Conservation (phyloP, 2,888 invertebrate genomes). For the Caenorhabditis plicata region DNA sequence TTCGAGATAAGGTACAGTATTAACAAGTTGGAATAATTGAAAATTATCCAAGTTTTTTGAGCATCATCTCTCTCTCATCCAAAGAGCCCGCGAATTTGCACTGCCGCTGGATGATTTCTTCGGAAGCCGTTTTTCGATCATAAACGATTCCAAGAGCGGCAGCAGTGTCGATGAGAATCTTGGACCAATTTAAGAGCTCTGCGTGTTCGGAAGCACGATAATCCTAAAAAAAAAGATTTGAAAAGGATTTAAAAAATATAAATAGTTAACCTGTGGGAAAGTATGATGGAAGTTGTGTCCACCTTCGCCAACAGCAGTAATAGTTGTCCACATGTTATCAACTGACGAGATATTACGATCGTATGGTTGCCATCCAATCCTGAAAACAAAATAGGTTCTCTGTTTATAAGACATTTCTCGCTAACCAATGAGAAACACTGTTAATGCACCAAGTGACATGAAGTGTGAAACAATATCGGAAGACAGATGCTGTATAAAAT, state of each 20-base stretch:
- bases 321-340: conserved; percentile 53
- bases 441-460: conserved; percentile 79
- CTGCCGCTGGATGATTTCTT: conserved; percentile 40
- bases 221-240: too few relatives aligned
- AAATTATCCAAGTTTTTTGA: conserved; percentile 19
- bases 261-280: conserved; percentile 69
- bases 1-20: not conserved
- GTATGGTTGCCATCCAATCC: conserved; percentile 83
- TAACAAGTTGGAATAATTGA: not conserved
- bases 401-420: too few relatives aligned
- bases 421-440: conserved; percentile 38
- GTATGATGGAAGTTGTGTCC: conserved; percentile 70
- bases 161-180: conserved; percentile 50
- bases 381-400: conserved; percentile 67
- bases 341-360: conserved; percentile 72
- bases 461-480: conserved; percentile 81
- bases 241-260: too few relatives aligned
- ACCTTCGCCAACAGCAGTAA: conserved; percentile 66
- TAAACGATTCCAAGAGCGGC: conserved; percentile 57
- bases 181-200: conserved; percentile 52
- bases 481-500: conserved; percentile 79
- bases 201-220: conserved; percentile 58
- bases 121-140: conserved; percentile 46
- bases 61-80: conserved; percentile 13
- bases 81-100: conserved; percentile 26